These are phyloP conservation scores for Phyllotreta striolata DNA, from an alignment of 2,888 invertebrate genomes.

Conservation along the genomic window DNA sequence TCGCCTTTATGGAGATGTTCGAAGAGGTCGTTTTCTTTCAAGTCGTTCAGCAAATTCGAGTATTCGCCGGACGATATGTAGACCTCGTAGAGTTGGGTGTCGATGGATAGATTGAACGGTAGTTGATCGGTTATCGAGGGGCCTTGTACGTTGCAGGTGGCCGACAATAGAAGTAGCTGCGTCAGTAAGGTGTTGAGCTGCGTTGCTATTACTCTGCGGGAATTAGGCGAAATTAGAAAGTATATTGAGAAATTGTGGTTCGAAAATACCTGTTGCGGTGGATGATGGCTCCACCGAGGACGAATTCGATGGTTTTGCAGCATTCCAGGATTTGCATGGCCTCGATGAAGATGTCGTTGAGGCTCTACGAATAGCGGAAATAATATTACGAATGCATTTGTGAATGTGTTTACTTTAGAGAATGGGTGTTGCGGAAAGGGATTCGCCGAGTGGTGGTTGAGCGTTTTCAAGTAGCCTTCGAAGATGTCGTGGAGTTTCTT, in stretches of 20 bases:
- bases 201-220: constrained; percentile 83
- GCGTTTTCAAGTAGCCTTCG: constrained; percentile 87
- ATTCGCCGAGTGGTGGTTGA: constrained; percentile 84
- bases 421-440: constrained; percentile 85
- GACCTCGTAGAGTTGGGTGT: constrained; percentile 81
- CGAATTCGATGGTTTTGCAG: constrained; percentile 79
- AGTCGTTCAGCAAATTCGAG: constrained; percentile 62
- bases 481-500: constrained; percentile 86
- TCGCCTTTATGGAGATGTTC: constrained; percentile 48
- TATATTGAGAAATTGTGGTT: no score
- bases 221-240: no score
- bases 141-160: constrained; percentile 84
- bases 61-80: constrained; percentile 75
- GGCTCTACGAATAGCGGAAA: no score
- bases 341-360: constrained; percentile 85
- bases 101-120: constrained; percentile 78
- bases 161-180: constrained; percentile 81
- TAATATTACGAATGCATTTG: no score
- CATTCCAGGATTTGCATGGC: constrained; percentile 86
- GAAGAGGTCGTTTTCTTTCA: constrained; percentile 60
- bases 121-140: constrained; percentile 65
- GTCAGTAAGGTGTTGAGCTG: constrained; percentile 79
- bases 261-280: constrained; percentile 83
- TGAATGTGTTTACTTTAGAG: constrained; percentile 84
- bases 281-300: constrained; percentile 84